Base-by-base conservation (phyloP, 2,113 vertebrate genomes). In the Festucalex cinctus region DNA sequence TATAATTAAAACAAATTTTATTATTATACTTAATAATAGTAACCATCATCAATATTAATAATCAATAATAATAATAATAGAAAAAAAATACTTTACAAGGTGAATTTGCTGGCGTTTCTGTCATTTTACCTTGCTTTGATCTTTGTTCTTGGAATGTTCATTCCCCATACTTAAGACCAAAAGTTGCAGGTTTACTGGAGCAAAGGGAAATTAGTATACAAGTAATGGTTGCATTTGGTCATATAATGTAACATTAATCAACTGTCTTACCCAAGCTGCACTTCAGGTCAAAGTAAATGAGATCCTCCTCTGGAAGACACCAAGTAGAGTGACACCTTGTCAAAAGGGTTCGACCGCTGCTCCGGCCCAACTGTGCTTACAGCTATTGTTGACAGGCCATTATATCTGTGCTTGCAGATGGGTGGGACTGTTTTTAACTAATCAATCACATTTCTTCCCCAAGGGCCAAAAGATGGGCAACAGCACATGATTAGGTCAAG, bases 141-240 rank as follows among this genome's bases (percentile, higher is more conserved):
- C 79, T 46, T 71, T 68, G 17, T 24, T 46, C 57, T 61, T 60
- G 12, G 91, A 88, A 5, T 79, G 44, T 12, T 86, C 84, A 36
- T 90, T 92, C 37, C 92, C 92, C 91, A 93, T 93, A 43, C 74
- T 89, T 72, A 24, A 1, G 63, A 66, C 58, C 59, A 16, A 3
- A 26, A 75, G 32, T 70, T 51, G 44, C 66, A 72, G 36, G 59
- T 4, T 26, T 41, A 22, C 20, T 19, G 22, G 8, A 62, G 37
- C 37, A 12, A 24, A 24, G 37, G 12, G 13, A 62, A 62, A 7
- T 9, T 35, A 58, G 51, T 16, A 57, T 17, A 57, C 6, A 32
- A 28, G 26, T 32, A 57, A 16, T 2, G 32, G 16, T 17, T 28
- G 26, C 32, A 28, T 9, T 1, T 35, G 13, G 64, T 49, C 10